Conservation (phyloP, 2,797 vertebrate genomes). For the Numenius phaeopus region DNA sequence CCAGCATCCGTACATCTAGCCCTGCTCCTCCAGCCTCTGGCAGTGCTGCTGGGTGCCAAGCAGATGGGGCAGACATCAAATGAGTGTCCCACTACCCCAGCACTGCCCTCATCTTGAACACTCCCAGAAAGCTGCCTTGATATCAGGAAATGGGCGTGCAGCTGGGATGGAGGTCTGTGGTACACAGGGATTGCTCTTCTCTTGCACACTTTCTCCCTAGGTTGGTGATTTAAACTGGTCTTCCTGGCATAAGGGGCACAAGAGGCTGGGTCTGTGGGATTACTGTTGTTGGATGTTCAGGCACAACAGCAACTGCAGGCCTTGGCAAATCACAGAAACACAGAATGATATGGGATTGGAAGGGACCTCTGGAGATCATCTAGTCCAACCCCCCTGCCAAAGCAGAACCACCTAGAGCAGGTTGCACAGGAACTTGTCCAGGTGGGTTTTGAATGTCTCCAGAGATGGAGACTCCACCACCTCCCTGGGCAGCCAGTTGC, state of each 20-base stretch:
- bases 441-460: no score
- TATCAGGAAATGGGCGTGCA: background rate
- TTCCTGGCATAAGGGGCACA: background rate
- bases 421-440: no score
- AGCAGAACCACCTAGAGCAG: no score
- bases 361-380: no score
- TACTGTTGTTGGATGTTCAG: background rate
- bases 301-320: background rate
- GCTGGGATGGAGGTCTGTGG: background rate
- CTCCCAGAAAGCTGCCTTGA: background rate
- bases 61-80: background rate
- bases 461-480: no score
- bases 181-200: background rate
- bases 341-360: no score
- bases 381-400: no score
- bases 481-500: no score
- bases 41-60: background rate
- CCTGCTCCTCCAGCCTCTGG: background rate
- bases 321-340: background rate
- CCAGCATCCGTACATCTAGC: background rate
- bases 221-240: background rate
- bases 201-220: background rate
- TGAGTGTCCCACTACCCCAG: accelerated
- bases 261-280: background rate
- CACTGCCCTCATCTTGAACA: background rate